Percentiles rank a stretch among this genome's conserved stretches.
Conservation (phyloP, 2,113 vertebrate genomes). For the Acanthisitta chloris region DNA sequence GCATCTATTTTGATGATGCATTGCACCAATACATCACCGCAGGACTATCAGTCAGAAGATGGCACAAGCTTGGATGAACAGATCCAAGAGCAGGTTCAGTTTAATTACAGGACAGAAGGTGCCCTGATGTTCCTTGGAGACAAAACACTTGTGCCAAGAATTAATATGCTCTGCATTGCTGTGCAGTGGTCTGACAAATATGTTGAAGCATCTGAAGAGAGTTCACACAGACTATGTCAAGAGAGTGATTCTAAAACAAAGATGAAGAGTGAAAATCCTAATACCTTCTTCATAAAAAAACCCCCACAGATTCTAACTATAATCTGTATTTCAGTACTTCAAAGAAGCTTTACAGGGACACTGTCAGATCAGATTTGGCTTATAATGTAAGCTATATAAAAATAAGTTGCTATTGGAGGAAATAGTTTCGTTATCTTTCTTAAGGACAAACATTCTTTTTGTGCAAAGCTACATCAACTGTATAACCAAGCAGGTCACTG, state of each 20-base stretch:
- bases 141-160: not conserved
- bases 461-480: not conserved
- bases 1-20: not conserved
- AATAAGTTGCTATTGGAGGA: not conserved
- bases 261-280: slow-evolving; percentile 27
- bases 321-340: slow-evolving; percentile 38
- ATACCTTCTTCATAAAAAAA: not conserved
- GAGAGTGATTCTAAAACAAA: slow-evolving; percentile 8
- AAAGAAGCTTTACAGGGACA: slow-evolving; percentile 17
- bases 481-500: not conserved
- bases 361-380: slow-evolving; percentile 44
- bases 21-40: not conserved
- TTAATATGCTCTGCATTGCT: slow-evolving; percentile 21
- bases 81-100: slow-evolving; percentile 19
- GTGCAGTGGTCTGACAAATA: slow-evolving; percentile 34
- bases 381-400: not conserved
- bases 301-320: not conserved
- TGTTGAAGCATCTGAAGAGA: slow-evolving; percentile 1
- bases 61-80: not conserved
- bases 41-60: not conserved
- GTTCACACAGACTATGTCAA: slow-evolving; percentile 22
- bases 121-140: slow-evolving; percentile 22
- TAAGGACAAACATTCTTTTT: not conserved
- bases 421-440: not conserved
- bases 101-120: slow-evolving; percentile 54